A percentile compares a stretch with the other conserved stretches of the same genome.
phyloP scores from a whole-genome alignment of 2,888 invertebrate genomes.

The Lutraria lutraria region DNA sequence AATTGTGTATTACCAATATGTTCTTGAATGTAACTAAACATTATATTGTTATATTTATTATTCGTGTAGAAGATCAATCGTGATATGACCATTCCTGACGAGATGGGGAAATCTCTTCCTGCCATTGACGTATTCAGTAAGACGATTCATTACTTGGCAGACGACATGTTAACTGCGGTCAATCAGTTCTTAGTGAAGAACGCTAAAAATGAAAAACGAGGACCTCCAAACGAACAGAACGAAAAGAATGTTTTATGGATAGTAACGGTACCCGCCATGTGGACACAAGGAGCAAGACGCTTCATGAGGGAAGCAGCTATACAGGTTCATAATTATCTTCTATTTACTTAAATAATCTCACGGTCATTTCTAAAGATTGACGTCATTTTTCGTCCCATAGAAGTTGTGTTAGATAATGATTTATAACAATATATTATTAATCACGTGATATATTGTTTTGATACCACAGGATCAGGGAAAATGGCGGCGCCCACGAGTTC shows the following conservation, averaged over 20 bases:
- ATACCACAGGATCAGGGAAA: no score
- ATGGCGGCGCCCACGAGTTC: no score
- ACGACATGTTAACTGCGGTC: constrained; percentile 23
- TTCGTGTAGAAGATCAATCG: constrained; percentile 4
- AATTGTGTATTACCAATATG: no score
- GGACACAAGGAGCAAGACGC: constrained; percentile 26
- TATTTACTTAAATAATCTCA: no score
- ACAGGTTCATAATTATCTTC: background rate
- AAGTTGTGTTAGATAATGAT: no score
- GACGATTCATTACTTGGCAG: constrained; percentile 24
- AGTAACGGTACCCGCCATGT: constrained; percentile 35
- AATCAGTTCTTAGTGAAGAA: background rate
- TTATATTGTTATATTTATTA: background rate
- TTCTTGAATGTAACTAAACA: no score
- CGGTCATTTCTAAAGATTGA: no score
- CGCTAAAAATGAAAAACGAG: background rate
- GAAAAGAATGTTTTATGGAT: constrained; percentile 20
- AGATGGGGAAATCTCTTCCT: constrained; percentile 3
- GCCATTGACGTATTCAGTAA: constrained; percentile 29
- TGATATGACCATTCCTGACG: constrained; percentile 13
- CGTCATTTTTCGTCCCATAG: no score
- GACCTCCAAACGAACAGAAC: background rate
- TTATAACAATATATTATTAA: no score
- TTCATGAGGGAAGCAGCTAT: constrained; percentile 44
- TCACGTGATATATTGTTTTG: no score